Evolutionary conservation across 1,140 invertebrate genomes (phyloP).

Genomic region (Maniola jurtina): DNA sequence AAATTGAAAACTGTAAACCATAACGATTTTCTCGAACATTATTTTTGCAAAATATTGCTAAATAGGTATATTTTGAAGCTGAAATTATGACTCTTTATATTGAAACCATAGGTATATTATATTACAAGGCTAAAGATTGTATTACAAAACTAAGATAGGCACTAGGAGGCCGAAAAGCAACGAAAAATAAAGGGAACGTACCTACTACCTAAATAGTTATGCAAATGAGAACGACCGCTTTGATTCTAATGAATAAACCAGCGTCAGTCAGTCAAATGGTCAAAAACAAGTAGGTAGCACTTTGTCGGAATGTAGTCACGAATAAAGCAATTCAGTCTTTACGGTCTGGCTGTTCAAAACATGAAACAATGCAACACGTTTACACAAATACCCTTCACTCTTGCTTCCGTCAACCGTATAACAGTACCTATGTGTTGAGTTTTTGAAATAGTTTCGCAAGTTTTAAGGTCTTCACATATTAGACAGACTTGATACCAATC

Average conservation of each 20-base stretch:
- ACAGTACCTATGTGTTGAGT: conserved; percentile 5
- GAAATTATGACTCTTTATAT: no score
- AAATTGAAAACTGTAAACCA: no score
- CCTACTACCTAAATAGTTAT: background rate
- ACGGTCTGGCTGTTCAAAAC: conserved; percentile 18
- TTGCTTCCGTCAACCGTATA: conserved; percentile 18
- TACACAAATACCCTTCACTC: conserved; percentile 12
- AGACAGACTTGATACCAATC: no score
- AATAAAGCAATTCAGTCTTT: conserved; percentile 18
- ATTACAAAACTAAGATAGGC: no score
- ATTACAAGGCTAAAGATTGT: no score
- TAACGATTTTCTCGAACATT: no score
- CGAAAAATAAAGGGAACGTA: background rate
- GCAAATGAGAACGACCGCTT: background rate
- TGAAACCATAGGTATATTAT: no score
- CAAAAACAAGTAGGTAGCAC: background rate
- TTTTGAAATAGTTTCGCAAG: conserved; percentile 9
- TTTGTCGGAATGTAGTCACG: conserved; percentile 19
- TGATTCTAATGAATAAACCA: background rate
- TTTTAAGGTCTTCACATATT: no score
- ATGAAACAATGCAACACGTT: conserved; percentile 22
- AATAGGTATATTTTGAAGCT: no score
- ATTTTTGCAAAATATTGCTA: no score
- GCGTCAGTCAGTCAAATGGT: conserved; percentile 3
- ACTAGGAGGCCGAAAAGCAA: background rate